These are phyloP conservation scores for Chunga burmeisteri DNA, from an alignment of 2,113 vertebrate genomes.

Conservation along the genomic window DNA sequence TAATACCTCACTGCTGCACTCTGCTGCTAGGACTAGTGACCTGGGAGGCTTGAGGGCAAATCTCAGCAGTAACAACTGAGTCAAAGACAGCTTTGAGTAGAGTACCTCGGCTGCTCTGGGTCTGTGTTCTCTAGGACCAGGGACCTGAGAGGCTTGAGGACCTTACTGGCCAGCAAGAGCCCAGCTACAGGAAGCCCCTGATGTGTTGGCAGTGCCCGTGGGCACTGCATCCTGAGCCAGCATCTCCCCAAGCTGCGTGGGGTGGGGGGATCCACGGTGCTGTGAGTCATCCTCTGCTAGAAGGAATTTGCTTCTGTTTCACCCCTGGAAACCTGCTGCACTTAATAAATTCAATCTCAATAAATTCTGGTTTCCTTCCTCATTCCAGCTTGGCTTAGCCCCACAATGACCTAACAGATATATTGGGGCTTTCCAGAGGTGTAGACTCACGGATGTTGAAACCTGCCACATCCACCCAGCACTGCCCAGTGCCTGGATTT, in stretches of 20 bases:
- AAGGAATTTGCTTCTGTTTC: not conserved
- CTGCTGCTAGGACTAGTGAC: not conserved
- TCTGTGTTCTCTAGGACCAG: not conserved
- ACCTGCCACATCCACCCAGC: not conserved
- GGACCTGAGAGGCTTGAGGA: not conserved
- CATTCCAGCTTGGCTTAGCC: not conserved
- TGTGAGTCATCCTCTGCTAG: not conserved
- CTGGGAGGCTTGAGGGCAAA: not conserved
- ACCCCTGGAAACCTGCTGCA: not conserved
- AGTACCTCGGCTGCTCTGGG: not conserved
- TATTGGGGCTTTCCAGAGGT: not conserved
- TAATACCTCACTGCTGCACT: not conserved
- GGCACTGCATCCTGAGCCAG: not conserved
- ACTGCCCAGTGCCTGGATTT: not conserved
- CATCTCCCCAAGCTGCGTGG: not conserved
- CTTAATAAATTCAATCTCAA: not conserved
- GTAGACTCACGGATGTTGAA: accelerated
- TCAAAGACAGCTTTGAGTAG: not conserved
- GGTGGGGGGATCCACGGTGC: accelerated
- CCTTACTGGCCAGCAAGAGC: not conserved
- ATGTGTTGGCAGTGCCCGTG: not conserved
- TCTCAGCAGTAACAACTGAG: not conserved
- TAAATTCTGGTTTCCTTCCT: not conserved
- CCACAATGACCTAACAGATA: not conserved
- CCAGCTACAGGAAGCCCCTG: not conserved